Base-by-base conservation (phyloP, 2,888 invertebrate species). In the Phasia obesa region DNA sequence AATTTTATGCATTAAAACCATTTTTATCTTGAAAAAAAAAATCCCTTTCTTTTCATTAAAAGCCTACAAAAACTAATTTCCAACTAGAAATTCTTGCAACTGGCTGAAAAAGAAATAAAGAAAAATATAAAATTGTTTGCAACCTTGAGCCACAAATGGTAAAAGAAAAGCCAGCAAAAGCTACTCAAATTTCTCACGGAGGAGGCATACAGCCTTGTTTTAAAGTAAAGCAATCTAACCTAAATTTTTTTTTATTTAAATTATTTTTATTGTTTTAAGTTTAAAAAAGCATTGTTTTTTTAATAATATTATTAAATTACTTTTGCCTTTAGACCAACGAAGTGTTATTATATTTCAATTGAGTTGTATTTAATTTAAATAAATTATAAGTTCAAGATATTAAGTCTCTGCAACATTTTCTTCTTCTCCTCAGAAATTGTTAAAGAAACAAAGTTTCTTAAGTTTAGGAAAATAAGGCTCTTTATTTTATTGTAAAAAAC, bases 61-160 rank as follows among this genome's bases (percentile, higher is more conserved):
- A 38, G 15, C 25, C 60, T 19, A 60, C 25, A 51, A 42, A 49
- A 73, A 27, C 15, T 62, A 11, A 27, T 73, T 73, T 51, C 25
- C 27, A 25, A 15, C 21, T 6, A 19, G 2, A 47, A 47, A 5
- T 59, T 23, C 7, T 49, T n/a, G 23, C 17, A 57, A 0, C 17
- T 23, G 44, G 9, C 6, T 19, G 49, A 4, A 35, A 17, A 35
- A 59, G 13, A 2, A 64, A n/a, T 21, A 47, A 62, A 9, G 17
- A 59, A 25, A 25, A 21, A 69, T 27, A n/a, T 17, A 60, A 53
- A 73, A 73, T 27, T 19, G n/a, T 11, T 51, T 9, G 2, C n/a
- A 53, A 64, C 74, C 62, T 74, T 64, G 64, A 64, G 64, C 53
- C 21, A 64, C 9, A 74, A 55, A 31, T 42, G 19, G 15, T 7